Conservation (phyloP, 2,113 vertebrate species). For the Hemichromis elongatus region DNA sequence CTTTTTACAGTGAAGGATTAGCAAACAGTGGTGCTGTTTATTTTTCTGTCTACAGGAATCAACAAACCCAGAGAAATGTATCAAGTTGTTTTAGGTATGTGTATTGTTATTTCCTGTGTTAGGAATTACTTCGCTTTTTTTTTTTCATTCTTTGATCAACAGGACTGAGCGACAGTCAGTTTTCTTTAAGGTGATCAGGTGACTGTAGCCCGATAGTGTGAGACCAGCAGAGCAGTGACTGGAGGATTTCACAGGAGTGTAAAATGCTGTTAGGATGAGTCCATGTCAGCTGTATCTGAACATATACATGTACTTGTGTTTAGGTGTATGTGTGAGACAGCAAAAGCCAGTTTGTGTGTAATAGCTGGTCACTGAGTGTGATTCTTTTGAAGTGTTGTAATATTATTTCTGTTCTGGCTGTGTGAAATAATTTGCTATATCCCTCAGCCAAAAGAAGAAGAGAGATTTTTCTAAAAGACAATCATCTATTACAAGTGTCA, state of each 20-base stretch:
- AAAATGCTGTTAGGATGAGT: slow-evolving; percentile 25
- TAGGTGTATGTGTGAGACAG: background rate
- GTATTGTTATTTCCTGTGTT: background rate
- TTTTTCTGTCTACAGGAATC: background rate
- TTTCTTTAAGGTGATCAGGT: background rate
- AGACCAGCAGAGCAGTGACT: background rate
- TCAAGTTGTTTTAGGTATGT: background rate
- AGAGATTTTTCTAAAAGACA: background rate
- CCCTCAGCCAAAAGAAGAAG: background rate
- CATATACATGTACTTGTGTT: background rate
- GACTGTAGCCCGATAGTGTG: background rate
- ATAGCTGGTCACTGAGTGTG: background rate
- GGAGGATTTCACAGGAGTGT: background rate
- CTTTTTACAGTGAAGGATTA: background rate
- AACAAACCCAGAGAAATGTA: background rate
- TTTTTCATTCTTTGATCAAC: background rate
- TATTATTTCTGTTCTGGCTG: background rate
- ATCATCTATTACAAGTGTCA: background rate
- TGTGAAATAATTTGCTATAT: background rate
- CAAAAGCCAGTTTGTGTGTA: background rate
- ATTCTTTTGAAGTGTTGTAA: background rate
- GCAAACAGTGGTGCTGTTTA: background rate
- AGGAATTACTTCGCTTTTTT: background rate
- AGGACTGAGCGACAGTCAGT: background rate
- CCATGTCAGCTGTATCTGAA: background rate